Evolutionary conservation across 2,797 vertebrate species (phyloP).

Genomic region (Takifugu rubripes): DNA sequence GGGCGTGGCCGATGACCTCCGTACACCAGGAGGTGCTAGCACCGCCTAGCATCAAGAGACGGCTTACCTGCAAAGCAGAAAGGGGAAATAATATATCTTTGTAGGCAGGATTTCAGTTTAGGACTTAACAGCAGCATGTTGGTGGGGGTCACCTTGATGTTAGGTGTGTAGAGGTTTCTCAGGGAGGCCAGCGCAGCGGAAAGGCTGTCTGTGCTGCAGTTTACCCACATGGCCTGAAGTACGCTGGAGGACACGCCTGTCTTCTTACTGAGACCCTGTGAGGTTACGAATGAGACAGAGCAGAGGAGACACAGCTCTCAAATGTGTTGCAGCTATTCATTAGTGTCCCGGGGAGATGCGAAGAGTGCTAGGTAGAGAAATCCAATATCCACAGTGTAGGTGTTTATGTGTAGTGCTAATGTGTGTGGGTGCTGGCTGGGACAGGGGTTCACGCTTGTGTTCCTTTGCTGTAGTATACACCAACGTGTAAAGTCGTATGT

Average conservation of each 20-base stretch:
- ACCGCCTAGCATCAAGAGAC: constrained; percentile 91
- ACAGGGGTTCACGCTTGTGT: constrained; percentile 18
- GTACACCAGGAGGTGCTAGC: constrained; percentile 93
- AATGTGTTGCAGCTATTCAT: constrained; percentile 46
- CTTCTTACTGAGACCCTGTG: constrained; percentile 94
- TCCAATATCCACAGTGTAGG: constrained; percentile 25
- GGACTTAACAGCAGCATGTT: constrained; percentile 1
- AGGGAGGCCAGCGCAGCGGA: constrained; percentile 93
- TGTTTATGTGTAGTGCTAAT: constrained; percentile 30
- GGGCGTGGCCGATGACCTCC: constrained; percentile 91
- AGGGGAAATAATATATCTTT: not conserved
- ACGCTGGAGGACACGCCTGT: constrained; percentile 94
- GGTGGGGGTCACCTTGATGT: constrained; percentile 87
- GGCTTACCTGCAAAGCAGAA: constrained; percentile 83
- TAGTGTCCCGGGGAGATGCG: constrained; percentile 34
- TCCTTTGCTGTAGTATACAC: constrained; percentile 7
- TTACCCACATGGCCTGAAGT: constrained; percentile 95
- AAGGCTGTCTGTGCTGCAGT: constrained; percentile 91
- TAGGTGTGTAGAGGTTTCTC: constrained; percentile 96
- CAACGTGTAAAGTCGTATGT: constrained; percentile 7
- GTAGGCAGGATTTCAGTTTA: not conserved
- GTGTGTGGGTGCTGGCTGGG: constrained; percentile 25
- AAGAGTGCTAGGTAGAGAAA: constrained; percentile 19
- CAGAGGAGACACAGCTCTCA: not conserved
- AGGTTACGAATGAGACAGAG: constrained; percentile 33